Evolutionary conservation across 1,140 invertebrate genomes (phyloP).

Genomic region (Anoplolepis gracilipes): DNA sequence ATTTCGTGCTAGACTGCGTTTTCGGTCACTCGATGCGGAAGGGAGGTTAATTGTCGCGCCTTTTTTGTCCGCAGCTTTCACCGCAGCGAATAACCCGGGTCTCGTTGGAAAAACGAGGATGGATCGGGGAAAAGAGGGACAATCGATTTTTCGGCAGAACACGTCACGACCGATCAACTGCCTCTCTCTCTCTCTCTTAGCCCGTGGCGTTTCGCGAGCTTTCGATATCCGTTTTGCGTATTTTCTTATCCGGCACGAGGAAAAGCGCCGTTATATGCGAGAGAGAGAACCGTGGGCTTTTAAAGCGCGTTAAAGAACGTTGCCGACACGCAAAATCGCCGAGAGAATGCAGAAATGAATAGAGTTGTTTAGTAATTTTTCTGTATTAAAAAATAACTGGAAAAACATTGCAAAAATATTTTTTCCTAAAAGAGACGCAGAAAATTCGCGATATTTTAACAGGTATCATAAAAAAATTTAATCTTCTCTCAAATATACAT

Average conservation of each 20-base stretch:
- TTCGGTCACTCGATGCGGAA: conserved; percentile 68
- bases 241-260: conserved; percentile 48
- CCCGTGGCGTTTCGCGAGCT: conserved; percentile 44
- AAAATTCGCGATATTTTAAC: neutral
- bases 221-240: conserved; percentile 41
- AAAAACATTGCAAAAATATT: neutral
- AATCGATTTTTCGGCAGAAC: conserved; percentile 52
- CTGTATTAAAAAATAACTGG: neutral
- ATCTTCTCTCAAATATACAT: neutral
- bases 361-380: neutral
- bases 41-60: conserved; percentile 73
- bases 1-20: conserved; percentile 71
- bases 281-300: neutral
- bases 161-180: conserved; percentile 49
- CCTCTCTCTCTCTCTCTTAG: neutral
- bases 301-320: conserved; percentile 23
- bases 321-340: neutral
- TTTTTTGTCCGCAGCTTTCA: conserved; percentile 59
- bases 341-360: neutral
- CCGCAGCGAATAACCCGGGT: conserved; percentile 18
- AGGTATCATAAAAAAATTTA: neutral
- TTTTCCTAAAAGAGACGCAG: neutral
- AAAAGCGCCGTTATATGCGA: conserved; percentile 7
- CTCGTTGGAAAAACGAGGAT: conserved; percentile 28
- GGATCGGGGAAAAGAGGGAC: neutral